Base-by-base conservation (phyloP, 1,140 invertebrate species). In the Pogonomyrmex barbatus region DNA sequence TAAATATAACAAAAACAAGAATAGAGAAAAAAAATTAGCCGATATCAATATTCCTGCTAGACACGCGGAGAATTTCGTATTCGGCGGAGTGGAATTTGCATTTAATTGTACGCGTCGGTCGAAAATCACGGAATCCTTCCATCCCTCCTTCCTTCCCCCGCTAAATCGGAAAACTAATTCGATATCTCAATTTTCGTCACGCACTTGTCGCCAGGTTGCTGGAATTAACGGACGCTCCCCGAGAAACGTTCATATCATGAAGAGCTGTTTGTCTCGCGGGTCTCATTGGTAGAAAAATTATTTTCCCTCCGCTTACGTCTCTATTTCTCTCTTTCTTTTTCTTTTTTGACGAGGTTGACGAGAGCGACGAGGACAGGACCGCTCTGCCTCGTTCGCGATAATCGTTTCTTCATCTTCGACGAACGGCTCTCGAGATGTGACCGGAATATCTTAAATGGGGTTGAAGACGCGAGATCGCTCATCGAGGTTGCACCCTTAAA, bases 181-280 rank as follows among this genome's bases (percentile, higher is more conserved):
- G 75, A 83, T 47, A 83, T 73, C 68, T 70, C 58, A 42, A 85
- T 77, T 85, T 78, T 85, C 47, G 73, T 85, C 82, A 85, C 82
- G 82, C 47, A 47, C 70, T 52, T 45, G 71, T 84, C 58, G 24
- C 33, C 54, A 39, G 14, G 9, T 47, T 42, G 52, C 52, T 33
- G 47, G 39, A 24, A 85, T 85, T 78, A 78, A 78, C 50, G 12
- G 12, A 47, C 50, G n/a, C 36, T 50, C 5, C 42, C 4, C 36
- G 30, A 60, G 14, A 52, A 50, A 5, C 10, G 42, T 62, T 24
- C 39, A 30, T 33, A 71, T 33, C 30, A 39, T 30, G 50, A 50
- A 56, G 47, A 47, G 71, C 10, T 45, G 60, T 63, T 77, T 77
- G n/a, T 84, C 70, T 71, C 82, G 58, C 33, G 82, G 14, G 60